Percentiles rank a stretch among this genome's conserved stretches.
These are phyloP conservation scores for Shargacucullia verbasci DNA, from an alignment of 2,888 invertebrate genomes.

Conservation along the genomic window DNA sequence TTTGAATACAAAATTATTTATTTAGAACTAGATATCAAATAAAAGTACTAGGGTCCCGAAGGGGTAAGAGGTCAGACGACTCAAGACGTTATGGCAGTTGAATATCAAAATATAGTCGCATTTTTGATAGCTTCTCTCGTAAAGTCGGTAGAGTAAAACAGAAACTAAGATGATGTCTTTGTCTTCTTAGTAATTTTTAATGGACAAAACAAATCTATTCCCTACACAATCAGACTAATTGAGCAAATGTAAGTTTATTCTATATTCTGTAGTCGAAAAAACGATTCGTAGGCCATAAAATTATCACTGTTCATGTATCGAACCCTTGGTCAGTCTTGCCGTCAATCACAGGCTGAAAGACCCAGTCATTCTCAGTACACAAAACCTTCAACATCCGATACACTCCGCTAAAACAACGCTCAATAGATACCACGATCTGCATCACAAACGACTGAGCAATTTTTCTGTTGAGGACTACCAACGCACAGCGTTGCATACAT, in stretches of 20 bases:
- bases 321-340: too few species aligned
- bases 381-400: constrained; percentile 33
- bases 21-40: constrained; percentile 33
- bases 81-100: constrained; percentile 10
- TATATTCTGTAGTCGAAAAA: not conserved
- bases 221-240: too few species aligned
- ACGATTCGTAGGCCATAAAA: too few species aligned
- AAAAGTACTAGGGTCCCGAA: constrained; percentile 26
- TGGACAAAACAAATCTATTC: too few species aligned
- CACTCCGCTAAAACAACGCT: constrained; percentile 37
- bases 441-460: constrained; percentile 72
- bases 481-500: constrained; percentile 77
- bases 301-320: too few species aligned
- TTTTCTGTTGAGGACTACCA: constrained; percentile 69
- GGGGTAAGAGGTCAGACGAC: constrained; percentile 22
- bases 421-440: constrained; percentile 64
- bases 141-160: too few species aligned
- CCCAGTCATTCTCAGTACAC: constrained; percentile 4
- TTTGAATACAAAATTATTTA: constrained; percentile 47
- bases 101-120: constrained; percentile 19
- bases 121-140: not conserved
- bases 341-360: not conserved
- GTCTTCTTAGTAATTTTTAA: too few species aligned
- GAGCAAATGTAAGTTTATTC: too few species aligned
- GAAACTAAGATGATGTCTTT: too few species aligned